Conservation (phyloP, 2,888 invertebrate species). For the Dynastes grantii region DNA sequence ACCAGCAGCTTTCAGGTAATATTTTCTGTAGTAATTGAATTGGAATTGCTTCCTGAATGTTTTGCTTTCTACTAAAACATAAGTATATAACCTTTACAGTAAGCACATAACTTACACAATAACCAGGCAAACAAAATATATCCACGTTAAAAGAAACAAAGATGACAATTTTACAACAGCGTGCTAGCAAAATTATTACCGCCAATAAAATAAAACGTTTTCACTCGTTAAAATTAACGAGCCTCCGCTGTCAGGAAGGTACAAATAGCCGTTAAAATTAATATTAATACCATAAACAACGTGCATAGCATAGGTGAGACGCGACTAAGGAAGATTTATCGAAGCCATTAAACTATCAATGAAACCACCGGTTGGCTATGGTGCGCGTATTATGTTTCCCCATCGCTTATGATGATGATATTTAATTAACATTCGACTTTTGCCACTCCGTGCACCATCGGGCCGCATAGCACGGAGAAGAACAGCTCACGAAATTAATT, state of each 20-base stretch:
- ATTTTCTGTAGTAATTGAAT: too few relatives aligned
- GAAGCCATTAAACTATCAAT: constrained; percentile 36
- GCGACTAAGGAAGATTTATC: constrained; percentile 39
- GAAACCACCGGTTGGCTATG: constrained; percentile 27
- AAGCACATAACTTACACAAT: too few relatives aligned
- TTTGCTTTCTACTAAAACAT: too few relatives aligned
- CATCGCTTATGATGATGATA: constrained; percentile 36
- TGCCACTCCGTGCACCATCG: constrained; percentile 16
- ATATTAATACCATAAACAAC: constrained; percentile 34
- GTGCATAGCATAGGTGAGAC: constrained; percentile 19
- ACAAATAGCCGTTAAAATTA: constrained; percentile 39
- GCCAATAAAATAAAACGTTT: constrained; percentile 33
- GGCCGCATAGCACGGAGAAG: not conserved
- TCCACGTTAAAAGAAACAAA: not conserved
- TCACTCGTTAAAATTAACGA: constrained; percentile 36
- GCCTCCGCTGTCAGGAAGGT: constrained; percentile 22
- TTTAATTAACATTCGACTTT: constrained; percentile 45
- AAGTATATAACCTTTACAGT: too few relatives aligned
- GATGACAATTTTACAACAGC: constrained; percentile 16
- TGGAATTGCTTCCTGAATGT: too few relatives aligned
- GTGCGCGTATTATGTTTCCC: constrained; percentile 34
- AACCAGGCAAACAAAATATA: too few relatives aligned
- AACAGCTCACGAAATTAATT: constrained; percentile 36
- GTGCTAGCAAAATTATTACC: constrained; percentile 8
- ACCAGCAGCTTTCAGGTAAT: too few relatives aligned